phyloP scores from a whole-genome alignment of 2,888 invertebrate genomes.

The Druceiella hillmani region DNA sequence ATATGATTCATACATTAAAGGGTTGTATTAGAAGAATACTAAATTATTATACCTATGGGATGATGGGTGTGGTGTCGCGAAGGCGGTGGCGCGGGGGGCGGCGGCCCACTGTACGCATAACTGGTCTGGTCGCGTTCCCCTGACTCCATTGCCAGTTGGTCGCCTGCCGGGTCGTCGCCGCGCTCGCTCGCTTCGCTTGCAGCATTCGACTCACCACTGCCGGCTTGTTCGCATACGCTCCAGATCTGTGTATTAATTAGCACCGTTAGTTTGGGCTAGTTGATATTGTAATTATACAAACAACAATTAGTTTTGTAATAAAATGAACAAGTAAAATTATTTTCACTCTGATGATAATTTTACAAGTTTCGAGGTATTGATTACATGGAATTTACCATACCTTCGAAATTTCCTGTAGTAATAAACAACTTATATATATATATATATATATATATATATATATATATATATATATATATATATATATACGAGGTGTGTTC shows the following conservation, averaged over 20 bases:
- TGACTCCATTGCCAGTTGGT: constrained; percentile 70
- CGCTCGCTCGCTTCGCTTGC: constrained; percentile 42
- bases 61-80: constrained; percentile 58
- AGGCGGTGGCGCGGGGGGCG: constrained; percentile 56
- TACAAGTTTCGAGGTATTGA: constrained; percentile 38
- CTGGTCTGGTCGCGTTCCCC: constrained; percentile 56
- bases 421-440: constrained; percentile 16
- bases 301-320: too few species aligned
- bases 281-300: too few species aligned
- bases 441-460: constrained; percentile 1
- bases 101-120: constrained; percentile 49
- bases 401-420: constrained; percentile 56
- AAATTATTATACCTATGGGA: constrained; percentile 43
- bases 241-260: too few species aligned
- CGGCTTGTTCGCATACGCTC: too few species aligned
- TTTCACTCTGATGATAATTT: too few species aligned
- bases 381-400: constrained; percentile 25
- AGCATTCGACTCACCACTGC: constrained; percentile 49
- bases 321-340: too few species aligned
- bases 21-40: too few species aligned
- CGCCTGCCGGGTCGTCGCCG: constrained; percentile 55
- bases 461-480: constrained; percentile 24
- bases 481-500: too few species aligned
- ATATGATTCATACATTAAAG: too few species aligned
- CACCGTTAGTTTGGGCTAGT: too few species aligned